Percentiles rank a stretch among this genome's conserved stretches.
Conservation (phyloP, 2,888 invertebrate genomes). For the Parapristionchus giblindavisi region DNA sequence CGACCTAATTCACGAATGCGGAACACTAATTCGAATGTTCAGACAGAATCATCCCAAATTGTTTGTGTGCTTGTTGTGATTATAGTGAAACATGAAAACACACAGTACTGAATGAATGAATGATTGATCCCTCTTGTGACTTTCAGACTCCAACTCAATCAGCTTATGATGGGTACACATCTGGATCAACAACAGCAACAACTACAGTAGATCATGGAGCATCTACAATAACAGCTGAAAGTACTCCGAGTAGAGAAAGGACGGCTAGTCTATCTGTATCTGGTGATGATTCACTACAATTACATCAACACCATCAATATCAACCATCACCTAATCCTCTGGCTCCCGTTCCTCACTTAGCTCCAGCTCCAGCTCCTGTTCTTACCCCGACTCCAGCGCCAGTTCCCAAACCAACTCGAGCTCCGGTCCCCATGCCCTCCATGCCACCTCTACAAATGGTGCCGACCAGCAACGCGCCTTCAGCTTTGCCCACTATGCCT, state of each 20-base stretch:
- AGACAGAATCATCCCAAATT: too few relatives aligned
- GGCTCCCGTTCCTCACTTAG: background rate
- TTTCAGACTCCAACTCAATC: background rate
- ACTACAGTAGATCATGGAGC: constrained; percentile 12
- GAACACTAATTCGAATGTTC: too few relatives aligned
- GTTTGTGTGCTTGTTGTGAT: too few relatives aligned
- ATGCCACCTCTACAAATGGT: constrained; percentile 9
- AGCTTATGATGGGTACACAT: background rate
- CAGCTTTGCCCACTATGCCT: background rate
- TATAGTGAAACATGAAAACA: too few relatives aligned
- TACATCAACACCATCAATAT: constrained; percentile 1
- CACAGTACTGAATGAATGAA: too few relatives aligned
- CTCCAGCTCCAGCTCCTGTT: background rate
- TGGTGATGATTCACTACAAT: background rate
- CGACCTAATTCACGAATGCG: too few relatives aligned
- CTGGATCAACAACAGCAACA: background rate
- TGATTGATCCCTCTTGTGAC: constrained; percentile 4
- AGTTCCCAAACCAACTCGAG: background rate
- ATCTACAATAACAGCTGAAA: constrained; percentile 18
- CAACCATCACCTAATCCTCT: constrained; percentile 16
- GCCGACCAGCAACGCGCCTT: constrained; percentile 17
- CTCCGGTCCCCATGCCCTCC: constrained; percentile 15
- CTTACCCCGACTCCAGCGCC: constrained; percentile 1
- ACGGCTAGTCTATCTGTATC: too few relatives aligned
- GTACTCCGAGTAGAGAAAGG: constrained; percentile 16